phyloP scores from a whole-genome alignment of 1,140 invertebrate species.

The Limonius californicus region DNA sequence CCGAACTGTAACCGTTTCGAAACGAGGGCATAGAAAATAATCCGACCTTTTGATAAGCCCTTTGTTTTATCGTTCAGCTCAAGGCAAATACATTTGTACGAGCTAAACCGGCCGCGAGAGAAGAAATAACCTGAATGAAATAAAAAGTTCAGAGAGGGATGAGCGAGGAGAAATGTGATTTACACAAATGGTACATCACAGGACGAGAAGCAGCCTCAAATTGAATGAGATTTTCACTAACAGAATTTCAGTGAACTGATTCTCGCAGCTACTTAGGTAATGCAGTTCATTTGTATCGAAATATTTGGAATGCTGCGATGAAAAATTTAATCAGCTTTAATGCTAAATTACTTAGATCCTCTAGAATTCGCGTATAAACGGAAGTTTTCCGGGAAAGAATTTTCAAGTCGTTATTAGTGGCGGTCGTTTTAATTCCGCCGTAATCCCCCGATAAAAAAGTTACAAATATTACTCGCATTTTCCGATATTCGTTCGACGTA shows the following conservation, averaged over 20 bases:
- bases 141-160: constrained; percentile 17
- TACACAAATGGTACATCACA: constrained; percentile 24
- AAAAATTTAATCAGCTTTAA: constrained; percentile 6
- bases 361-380: neutral
- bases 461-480: neutral
- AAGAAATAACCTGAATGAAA: constrained; percentile 12
- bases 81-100: constrained; percentile 5
- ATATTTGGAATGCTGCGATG: constrained; percentile 1
- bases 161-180: constrained; percentile 22
- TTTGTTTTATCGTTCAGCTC: constrained; percentile 6
- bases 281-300: constrained; percentile 17
- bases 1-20: too few species aligned
- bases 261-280: constrained; percentile 15
- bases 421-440: neutral
- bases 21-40: neutral
- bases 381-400: neutral
- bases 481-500: too few species aligned
- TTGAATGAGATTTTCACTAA: constrained; percentile 25
- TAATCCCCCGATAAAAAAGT: too few species aligned
- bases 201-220: constrained; percentile 21
- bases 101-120: constrained; percentile 9
- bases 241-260: constrained; percentile 21
- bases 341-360: neutral
- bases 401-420: neutral
- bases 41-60: constrained; percentile 8